phyloP scores from a whole-genome alignment of 2,113 vertebrate genomes.

The Lagopus muta region DNA sequence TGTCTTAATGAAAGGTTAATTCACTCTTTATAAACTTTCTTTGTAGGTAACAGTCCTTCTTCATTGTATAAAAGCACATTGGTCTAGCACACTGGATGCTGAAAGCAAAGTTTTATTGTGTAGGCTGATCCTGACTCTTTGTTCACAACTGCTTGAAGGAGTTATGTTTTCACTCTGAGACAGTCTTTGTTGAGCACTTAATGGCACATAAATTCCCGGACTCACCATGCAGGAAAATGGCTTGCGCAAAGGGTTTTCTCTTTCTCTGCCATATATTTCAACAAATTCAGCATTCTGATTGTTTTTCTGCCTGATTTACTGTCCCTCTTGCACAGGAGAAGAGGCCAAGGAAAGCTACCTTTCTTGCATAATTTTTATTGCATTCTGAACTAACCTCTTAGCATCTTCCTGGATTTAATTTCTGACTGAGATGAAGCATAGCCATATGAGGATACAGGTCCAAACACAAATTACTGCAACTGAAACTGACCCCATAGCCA shows the following conservation, averaged over 20 bases:
- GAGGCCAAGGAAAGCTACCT: not conserved
- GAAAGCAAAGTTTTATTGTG: not conserved
- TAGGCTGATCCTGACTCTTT: not conserved
- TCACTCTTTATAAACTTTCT: rapidly evolving
- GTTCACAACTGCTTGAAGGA: not conserved
- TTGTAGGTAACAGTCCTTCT: not conserved
- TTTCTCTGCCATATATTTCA: slow-evolving; percentile 3
- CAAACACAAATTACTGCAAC: not conserved
- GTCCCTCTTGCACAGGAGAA: not conserved
- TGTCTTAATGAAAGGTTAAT: not conserved
- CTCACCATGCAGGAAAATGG: not conserved
- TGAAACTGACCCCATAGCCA: not conserved
- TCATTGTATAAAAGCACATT: not conserved
- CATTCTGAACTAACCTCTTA: not conserved
- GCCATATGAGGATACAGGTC: not conserved
- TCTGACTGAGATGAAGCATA: not conserved
- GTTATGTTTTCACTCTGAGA: not conserved
- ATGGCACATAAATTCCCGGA: not conserved
- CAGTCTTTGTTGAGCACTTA: not conserved
- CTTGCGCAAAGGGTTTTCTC: slow-evolving; percentile 12
- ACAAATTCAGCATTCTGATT: not conserved
- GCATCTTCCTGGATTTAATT: not conserved
- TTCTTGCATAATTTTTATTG: not conserved
- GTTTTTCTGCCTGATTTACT: slow-evolving; percentile 27
- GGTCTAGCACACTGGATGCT: not conserved